Conservation (phyloP, 2,113 vertebrate genomes). For the Tricholaema leucomelas region DNA sequence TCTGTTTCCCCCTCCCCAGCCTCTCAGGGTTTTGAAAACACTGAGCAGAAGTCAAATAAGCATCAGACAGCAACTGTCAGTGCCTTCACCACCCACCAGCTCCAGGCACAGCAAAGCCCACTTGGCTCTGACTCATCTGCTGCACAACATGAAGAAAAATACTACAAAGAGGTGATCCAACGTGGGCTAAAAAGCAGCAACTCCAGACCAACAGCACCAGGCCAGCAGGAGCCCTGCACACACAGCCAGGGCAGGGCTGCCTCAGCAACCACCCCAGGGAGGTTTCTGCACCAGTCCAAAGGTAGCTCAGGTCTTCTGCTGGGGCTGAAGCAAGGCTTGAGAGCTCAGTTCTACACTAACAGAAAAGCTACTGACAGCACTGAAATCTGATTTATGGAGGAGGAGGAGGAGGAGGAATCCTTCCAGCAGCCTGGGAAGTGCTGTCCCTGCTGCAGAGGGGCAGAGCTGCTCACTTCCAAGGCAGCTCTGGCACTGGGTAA, state of each 20-base stretch:
- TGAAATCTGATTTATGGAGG: fast-evolving
- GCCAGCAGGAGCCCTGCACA: too few species aligned
- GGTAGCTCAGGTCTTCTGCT: background rate
- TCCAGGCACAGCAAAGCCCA: background rate
- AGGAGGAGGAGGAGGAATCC: background rate
- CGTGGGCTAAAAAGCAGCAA: fast-evolving
- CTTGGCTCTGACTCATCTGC: background rate
- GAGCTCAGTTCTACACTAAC: fast-evolving
- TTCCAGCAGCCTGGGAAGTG: fast-evolving
- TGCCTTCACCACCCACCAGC: fast-evolving
- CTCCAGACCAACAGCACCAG: background rate
- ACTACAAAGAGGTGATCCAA: background rate
- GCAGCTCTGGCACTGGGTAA: fast-evolving
- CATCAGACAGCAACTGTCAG: background rate
- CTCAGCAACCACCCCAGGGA: background rate
- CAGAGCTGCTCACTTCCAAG: fast-evolving
- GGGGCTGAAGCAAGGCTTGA: background rate
- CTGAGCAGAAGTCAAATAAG: background rate
- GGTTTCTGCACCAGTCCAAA: background rate
- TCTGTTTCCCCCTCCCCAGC: background rate
- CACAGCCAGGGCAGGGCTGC: background rate
- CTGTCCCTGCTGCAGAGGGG: background rate
- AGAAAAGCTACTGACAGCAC: fast-evolving
- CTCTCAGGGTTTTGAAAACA: background rate
- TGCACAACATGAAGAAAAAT: fast-evolving